Conservation (phyloP, 2,113 vertebrate species). For the Paraplagusia blochii region DNA sequence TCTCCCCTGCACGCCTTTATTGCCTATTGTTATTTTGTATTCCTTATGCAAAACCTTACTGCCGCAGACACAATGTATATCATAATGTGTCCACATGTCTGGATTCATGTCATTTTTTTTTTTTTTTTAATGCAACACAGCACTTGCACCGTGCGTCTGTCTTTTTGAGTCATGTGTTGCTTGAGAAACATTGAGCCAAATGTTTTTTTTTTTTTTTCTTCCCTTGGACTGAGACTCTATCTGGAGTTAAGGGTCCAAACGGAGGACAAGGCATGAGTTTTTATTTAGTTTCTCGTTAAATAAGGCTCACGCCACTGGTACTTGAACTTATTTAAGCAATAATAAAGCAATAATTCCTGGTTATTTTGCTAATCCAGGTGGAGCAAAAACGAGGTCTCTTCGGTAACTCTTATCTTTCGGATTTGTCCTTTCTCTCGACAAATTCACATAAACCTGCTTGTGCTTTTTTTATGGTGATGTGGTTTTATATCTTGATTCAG, state of each 20-base stretch:
- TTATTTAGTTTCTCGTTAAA: conserved; percentile 1
- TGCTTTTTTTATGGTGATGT: not conserved
- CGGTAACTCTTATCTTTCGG: not conserved
- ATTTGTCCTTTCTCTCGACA: not conserved
- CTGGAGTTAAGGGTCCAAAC: conserved; percentile 1
- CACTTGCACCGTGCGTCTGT: conserved; percentile 14
- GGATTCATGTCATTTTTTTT: conserved; percentile 23
- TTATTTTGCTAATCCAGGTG: conserved; percentile 27
- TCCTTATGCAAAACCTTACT: conserved; percentile 41
- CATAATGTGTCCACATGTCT: conserved; percentile 46
- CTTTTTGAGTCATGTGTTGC: not conserved
- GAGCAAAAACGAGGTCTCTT: not conserved
- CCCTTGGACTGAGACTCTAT: not conserved
- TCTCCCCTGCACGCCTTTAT: conserved; percentile 48
- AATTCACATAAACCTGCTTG: not conserved
- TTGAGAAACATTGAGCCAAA: conserved; percentile 9
- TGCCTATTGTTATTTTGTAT: conserved; percentile 56
- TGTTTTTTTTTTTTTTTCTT: not conserved
- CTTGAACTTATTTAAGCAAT: conserved; percentile 8
- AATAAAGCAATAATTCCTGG: conserved; percentile 12
- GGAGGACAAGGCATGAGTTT: conserved; percentile 2
- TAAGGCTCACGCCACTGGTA: conserved; percentile 10
- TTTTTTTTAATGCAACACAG: conserved; percentile 9
- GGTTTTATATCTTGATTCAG: not conserved
- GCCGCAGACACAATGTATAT: conserved; percentile 35